Conservation (phyloP, 2,797 vertebrate genomes). For the Sebastes miniatus region DNA sequence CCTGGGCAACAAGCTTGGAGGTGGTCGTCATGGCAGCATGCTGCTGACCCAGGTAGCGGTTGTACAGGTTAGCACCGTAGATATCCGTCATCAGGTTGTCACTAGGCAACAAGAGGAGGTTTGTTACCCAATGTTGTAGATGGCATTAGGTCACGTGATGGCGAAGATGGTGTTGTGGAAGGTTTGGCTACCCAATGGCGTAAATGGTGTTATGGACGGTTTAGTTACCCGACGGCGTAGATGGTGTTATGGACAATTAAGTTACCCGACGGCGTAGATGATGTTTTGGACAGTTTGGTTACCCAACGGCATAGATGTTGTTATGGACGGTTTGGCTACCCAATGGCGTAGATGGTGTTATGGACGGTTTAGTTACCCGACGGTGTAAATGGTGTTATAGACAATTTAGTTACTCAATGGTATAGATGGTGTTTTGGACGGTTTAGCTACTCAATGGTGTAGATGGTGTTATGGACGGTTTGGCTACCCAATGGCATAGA, state of each 20-base stretch:
- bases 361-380: no score
- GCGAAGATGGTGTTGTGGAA: not conserved
- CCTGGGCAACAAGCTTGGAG: constrained; percentile 59
- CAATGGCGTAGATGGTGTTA: fast-evolving
- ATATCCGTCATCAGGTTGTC: constrained; percentile 93
- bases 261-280: fast-evolving
- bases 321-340: not conserved
- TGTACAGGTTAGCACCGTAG: constrained; percentile 92
- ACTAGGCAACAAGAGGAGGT: constrained; percentile 65
- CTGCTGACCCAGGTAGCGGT: constrained; percentile 84
- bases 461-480: not conserved
- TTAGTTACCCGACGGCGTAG: no score
- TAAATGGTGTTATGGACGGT: not conserved
- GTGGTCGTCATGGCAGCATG: constrained; percentile 36
- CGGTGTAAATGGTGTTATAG: no score
- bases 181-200: not conserved
- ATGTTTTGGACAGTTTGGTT: no score
- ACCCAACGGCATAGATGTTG: fast-evolving
- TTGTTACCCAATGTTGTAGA: not conserved
- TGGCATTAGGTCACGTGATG: not conserved
- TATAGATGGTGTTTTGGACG: not conserved
- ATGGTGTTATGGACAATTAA: not conserved
- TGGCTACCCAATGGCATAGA: no score
- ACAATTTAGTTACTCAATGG: no score
- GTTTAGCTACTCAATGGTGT: no score